Conservation (phyloP, 2,797 vertebrate genomes). For the Pangasius macronema region DNA sequence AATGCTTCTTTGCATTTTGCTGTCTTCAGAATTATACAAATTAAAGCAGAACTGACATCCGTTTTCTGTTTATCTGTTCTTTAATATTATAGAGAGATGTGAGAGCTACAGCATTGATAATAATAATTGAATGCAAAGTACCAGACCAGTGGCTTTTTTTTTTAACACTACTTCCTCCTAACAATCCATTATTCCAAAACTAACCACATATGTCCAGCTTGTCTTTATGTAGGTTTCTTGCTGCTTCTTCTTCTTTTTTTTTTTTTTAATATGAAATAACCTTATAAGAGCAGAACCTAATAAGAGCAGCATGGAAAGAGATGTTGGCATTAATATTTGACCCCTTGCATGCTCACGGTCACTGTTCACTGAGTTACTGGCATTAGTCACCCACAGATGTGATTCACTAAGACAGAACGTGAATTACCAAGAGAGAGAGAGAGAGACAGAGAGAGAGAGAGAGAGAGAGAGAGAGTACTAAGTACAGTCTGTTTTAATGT, state of each 20-base stretch:
- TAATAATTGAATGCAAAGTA: no score
- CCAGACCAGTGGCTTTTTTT: no score
- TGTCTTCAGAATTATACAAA: no score
- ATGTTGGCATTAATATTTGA: slow-evolving; percentile 1
- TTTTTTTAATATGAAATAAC: neutral
- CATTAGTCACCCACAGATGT: neutral
- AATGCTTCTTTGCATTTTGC: neutral
- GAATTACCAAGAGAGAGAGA: neutral
- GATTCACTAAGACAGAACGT: neutral
- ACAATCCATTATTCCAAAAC: neutral
- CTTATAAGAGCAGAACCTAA: no score
- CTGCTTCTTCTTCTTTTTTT: neutral
- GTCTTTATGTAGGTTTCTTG: neutral
- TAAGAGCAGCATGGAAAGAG: neutral
- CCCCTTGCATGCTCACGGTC: neutral
- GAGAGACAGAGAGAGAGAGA: neutral
- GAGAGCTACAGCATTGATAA: no score
- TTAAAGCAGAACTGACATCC: no score
- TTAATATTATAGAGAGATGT: no score
- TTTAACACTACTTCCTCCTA: neutral
- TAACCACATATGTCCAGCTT: neutral
- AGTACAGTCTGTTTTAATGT: neutral
- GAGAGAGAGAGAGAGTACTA: neutral
- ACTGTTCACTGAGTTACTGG: neutral
- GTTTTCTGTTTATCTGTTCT: no score